phyloP scores from a whole-genome alignment of 2,797 vertebrate genomes.

The Sebastes hubbsi region DNA sequence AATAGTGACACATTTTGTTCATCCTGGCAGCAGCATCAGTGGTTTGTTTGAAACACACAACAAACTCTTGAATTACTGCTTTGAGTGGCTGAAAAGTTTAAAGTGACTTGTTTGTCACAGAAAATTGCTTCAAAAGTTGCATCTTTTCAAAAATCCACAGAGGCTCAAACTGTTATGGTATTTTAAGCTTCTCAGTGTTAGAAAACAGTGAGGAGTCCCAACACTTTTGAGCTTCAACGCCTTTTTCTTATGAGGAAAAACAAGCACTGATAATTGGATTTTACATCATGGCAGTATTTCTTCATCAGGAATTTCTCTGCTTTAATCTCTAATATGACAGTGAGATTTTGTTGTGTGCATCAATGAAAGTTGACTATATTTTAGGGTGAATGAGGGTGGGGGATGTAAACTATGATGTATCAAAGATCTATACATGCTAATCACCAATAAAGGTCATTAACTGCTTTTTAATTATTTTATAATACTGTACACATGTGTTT shows the following conservation, averaged over 20 bases:
- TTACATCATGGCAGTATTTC: background rate
- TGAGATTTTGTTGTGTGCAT: background rate
- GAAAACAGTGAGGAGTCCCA: background rate
- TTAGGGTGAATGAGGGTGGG: background rate
- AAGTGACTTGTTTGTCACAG: slow-evolving; percentile 17
- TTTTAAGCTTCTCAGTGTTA: background rate
- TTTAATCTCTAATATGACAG: background rate
- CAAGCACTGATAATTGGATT: background rate
- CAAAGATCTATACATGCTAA: background rate
- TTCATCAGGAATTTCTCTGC: background rate
- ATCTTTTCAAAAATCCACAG: slow-evolving; percentile 3
- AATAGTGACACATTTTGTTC: slow-evolving; percentile 5
- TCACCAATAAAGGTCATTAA: background rate
- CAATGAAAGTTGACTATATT: background rate
- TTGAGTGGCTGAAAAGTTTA: slow-evolving; percentile 10
- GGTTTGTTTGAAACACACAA: slow-evolving; percentile 23
- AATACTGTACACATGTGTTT: background rate
- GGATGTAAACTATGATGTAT: background rate
- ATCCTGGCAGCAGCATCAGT: background rate
- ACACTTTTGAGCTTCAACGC: background rate
- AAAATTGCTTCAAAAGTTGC: slow-evolving; percentile 15
- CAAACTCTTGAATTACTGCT: slow-evolving; percentile 9
- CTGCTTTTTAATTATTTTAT: background rate
- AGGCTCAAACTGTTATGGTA: background rate
- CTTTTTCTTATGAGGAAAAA: background rate